These are phyloP conservation scores for Mamestra brassicae DNA, from an alignment of 2,888 invertebrate genomes.

Conservation along the genomic window DNA sequence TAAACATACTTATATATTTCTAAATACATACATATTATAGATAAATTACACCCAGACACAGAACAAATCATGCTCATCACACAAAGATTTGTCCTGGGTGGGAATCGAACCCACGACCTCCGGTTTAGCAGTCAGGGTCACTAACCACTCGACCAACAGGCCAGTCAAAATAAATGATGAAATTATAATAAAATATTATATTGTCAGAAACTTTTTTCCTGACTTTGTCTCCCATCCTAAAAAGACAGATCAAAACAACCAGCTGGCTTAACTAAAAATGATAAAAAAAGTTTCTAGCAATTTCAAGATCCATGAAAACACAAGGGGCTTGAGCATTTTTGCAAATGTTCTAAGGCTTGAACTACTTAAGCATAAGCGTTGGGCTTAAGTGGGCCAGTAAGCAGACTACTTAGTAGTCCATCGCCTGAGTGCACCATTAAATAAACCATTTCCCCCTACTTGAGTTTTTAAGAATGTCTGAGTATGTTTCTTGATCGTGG, in stretches of 20 bases:
- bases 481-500: conserved; percentile 50
- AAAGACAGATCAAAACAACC: not conserved
- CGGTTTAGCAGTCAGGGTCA: too few relatives aligned
- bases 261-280: not conserved
- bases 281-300: conserved; percentile 16
- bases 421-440: conserved; percentile 65
- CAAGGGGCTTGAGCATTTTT: conserved; percentile 39
- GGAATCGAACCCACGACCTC: too few relatives aligned
- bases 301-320: conserved; percentile 26
- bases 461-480: conserved; percentile 60
- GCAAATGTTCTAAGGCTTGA: conserved; percentile 46
- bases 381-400: conserved; percentile 62
- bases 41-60: too few relatives aligned
- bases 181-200: too few relatives aligned
- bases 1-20: too few relatives aligned
- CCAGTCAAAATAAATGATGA: too few relatives aligned
- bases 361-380: conserved; percentile 60
- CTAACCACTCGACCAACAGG: too few relatives aligned
- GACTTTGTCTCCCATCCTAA: too few relatives aligned
- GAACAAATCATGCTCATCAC: too few relatives aligned
- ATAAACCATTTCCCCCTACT: conserved; percentile 60
- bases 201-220: too few relatives aligned
- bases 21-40: too few relatives aligned
- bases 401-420: conserved; percentile 65
- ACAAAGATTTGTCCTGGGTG: too few relatives aligned